Evolutionary conservation across 1,140 invertebrate genomes (phyloP), one percentile per base, ranked within the genome.

Genomic region (Drosophila littoralis): DNA sequence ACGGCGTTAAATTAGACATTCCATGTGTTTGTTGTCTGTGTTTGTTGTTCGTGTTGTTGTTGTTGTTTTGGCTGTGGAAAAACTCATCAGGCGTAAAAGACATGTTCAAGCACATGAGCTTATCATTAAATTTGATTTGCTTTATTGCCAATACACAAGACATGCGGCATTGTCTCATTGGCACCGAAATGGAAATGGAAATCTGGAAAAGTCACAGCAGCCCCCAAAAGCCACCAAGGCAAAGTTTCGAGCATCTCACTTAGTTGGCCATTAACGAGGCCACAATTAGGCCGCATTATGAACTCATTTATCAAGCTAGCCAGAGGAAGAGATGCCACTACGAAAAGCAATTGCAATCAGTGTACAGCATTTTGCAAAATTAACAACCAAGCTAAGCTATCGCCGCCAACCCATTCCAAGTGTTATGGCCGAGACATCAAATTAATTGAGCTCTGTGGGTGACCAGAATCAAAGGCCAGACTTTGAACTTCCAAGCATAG

Each of bases 121-220:
- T 83, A 88, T 88, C 84, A 89, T 88, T 88, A 88, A 77, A 89
- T 88, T 89, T 88, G 83, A 86, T 86, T 86, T 89, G 83, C 84
- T 83, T 79, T 79, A 74, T 82, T 82, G 73, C 48, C 73, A 60
- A 75, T 59, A 71, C 54, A 59, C 40, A 35, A 43, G 51, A 75
- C 67, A 48, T 13, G 43, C 33, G 15, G 9, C 60, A 52, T 38
- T 66, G 46, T 59, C 57, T 42, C 35, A 55, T 51, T 66, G 28
- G 13, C 15, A 40, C 22, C 13, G n/a, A 54, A 61, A 50, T 60
- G 50, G 64, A 67, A 68, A 59, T 60, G 50, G 64, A 67, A 73
- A 73, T 73, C 66, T 68, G 55, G 55, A 60, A 73, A 59, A 67
- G 63, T 67, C 54, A 22, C 52, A 48, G 15, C 12, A 8, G 1